Percentiles rank a stretch among this genome's conserved stretches.
Evolutionary conservation across 2,113 vertebrate genomes (phyloP).

Genomic region (Apteryx owenii): DNA sequence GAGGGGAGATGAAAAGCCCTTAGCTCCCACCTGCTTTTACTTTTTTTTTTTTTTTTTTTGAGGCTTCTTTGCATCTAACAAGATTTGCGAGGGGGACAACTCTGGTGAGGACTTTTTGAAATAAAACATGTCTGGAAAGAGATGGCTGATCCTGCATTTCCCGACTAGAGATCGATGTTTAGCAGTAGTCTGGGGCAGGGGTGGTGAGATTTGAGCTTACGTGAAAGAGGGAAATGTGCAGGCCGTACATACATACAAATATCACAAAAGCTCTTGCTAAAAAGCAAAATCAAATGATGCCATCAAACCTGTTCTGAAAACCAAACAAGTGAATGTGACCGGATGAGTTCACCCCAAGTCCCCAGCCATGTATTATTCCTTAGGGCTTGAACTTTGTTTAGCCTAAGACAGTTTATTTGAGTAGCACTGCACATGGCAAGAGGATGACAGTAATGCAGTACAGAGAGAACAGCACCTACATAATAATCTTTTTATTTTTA

Average conservation of each 20-base stretch:
- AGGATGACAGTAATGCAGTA: background rate
- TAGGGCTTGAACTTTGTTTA: background rate
- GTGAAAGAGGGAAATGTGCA: background rate
- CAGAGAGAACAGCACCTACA: background rate
- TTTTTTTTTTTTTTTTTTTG: accelerated
- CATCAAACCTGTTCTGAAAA: background rate
- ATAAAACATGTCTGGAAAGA: background rate
- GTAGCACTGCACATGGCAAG: background rate
- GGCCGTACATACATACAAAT: background rate
- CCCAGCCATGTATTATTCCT: background rate
- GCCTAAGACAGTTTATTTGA: background rate
- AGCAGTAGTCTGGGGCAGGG: background rate
- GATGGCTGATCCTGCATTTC: background rate
- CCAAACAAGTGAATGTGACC: background rate
- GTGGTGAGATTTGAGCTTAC: background rate
- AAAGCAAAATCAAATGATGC: background rate
- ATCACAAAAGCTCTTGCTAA: background rate
- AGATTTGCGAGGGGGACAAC: accelerated
- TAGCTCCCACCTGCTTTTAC: background rate
- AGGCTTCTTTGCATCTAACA: background rate
- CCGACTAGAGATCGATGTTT: background rate
- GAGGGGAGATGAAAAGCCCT: background rate
- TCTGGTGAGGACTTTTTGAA: background rate
- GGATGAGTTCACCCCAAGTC: background rate
- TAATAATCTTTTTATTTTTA: background rate